Conservation (phyloP, 2,113 vertebrate genomes). For the Harpagus bidentatus region DNA sequence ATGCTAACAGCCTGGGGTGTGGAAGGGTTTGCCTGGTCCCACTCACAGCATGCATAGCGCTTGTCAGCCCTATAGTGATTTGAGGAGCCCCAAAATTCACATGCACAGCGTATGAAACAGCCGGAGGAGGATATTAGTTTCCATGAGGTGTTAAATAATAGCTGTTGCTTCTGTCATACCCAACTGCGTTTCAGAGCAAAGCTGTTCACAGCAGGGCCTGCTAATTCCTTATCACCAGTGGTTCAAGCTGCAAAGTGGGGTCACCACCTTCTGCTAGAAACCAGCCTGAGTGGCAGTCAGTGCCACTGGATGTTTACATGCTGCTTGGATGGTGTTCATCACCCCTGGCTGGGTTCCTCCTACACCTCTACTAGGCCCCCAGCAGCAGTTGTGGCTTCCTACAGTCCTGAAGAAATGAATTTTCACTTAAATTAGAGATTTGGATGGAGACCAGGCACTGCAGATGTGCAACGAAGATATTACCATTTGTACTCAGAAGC, state of each 20-base stretch:
- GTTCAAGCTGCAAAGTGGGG: background rate
- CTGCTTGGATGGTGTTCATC: rapidly evolving
- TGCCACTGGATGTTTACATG: background rate
- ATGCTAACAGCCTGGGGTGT: too few relatives aligned
- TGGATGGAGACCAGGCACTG: background rate
- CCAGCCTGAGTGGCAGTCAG: background rate
- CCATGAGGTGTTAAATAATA: background rate
- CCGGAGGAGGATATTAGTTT: background rate
- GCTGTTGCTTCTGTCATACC: background rate
- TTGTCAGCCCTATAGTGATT: background rate
- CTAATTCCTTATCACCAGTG: background rate
- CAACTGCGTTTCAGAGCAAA: background rate
- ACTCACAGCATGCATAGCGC: background rate
- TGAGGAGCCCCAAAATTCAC: background rate
- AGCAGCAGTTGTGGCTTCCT: background rate
- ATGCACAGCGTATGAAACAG: background rate
- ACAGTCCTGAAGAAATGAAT: background rate
- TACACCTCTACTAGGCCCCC: background rate
- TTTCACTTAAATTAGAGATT: background rate
- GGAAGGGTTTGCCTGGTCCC: background rate
- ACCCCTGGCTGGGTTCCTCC: background rate
- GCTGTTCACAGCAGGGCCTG: background rate
- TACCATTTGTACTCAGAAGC: background rate
- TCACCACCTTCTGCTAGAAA: background rate
- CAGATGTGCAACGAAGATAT: background rate